Evolutionary conservation across 1,140 invertebrate genomes (phyloP), one percentile per base, ranked within the genome.

Genomic region (Drosophila chauvacae): DNA sequence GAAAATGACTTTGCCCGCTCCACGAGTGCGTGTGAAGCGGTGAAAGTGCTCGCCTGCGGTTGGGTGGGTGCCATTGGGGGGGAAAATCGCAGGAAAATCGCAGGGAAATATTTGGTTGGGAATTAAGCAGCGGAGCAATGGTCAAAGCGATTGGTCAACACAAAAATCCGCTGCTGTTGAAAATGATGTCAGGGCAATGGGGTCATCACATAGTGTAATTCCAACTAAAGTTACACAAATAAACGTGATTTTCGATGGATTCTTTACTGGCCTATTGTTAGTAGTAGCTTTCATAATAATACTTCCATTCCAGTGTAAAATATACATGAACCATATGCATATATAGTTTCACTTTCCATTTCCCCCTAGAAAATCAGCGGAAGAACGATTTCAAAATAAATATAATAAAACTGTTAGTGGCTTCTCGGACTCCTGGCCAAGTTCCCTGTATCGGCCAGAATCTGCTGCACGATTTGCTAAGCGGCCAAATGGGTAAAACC

Each of bases 381-480:
- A 51, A 51, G n/a, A 18, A 14, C 10, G 3, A 33, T 51, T 7
- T 13, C 13, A 13, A 18, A 33, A 37, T 56, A 39, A 56, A 39
- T 55, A 9, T 37, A 26, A 13, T 57, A 18, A 26, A 57, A 57
- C 35, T 26, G 55, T 57, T 57, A 42, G 55, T 26, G 20, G 4
- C 14, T 23, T 39, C 33, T 41, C 14, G 51, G n/a, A 35, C 20
- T 62, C 14, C 20, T 45, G 47, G 16, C 26, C 26, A 42, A 14
- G 35, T 33, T 33, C 26, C 30, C 14, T 39, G 28, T 69, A 50
- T 77, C 64, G 35, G 53, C n/a, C 48, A 47, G 55, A 74, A 80
- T 80, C 78, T 76, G 59, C 33, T 50, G 71, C 78, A 80, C 78
- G 78, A 81, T 81, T 48, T 7, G 44, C 62, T 26, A 35, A 42